A percentile compares a stretch with the other conserved stretches of the same genome.
These are phyloP conservation scores for Macrosiphum euphorbiae DNA, from an alignment of 2,888 invertebrate genomes.

Conservation along the genomic window DNA sequence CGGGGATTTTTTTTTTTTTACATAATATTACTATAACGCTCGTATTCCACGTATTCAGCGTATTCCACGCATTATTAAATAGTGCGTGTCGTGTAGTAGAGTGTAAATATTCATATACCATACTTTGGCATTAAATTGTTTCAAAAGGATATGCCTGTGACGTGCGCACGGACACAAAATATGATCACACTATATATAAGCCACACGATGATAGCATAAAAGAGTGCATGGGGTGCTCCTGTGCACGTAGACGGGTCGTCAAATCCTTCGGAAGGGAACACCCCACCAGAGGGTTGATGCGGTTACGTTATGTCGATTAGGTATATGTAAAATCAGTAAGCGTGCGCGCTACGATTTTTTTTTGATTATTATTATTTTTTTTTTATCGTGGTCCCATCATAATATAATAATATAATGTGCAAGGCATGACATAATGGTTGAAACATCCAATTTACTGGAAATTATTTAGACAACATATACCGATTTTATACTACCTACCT, in stretches of 20 bases:
- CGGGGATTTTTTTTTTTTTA: neutral
- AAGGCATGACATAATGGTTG: neutral
- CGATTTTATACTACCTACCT: neutral
- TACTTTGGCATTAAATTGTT: neutral
- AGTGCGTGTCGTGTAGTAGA: neutral
- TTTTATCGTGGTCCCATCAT: neutral
- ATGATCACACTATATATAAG: neutral
- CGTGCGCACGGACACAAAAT: neutral
- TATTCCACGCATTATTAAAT: neutral
- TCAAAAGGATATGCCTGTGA: neutral
- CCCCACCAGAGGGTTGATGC: neutral
- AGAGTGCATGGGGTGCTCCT: neutral
- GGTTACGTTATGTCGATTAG: neutral
- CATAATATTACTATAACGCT: neutral
- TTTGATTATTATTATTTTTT: neutral
- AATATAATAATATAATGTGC: neutral
- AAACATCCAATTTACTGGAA: slow-evolving; percentile 28
- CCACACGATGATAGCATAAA: neutral
- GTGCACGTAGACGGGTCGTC: neutral
- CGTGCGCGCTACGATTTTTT: neutral
- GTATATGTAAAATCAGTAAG: slow-evolving; percentile 12
- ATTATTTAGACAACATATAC: neutral
- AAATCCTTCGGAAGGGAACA: neutral
- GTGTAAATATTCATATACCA: neutral
- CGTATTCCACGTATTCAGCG: too few species aligned